Evolutionary conservation across 2,113 vertebrate genomes (phyloP).

Genomic region (Menura novaehollandiae): DNA sequence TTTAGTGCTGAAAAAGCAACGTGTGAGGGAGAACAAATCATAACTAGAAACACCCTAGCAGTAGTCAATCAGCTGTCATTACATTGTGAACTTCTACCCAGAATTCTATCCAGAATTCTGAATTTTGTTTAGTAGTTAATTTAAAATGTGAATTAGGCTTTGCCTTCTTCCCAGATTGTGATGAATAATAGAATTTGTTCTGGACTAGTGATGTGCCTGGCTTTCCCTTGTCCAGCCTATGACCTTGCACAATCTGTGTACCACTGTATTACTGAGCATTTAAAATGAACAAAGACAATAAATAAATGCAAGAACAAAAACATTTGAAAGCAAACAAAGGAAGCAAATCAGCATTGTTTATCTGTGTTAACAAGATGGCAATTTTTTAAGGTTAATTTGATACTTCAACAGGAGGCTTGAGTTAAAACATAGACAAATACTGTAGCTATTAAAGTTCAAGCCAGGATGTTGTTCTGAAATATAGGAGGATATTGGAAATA

Average conservation of each 20-base stretch:
- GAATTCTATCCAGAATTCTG: neutral
- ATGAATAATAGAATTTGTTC: neutral
- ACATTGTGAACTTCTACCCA: neutral
- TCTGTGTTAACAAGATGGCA: neutral
- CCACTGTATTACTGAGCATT: neutral
- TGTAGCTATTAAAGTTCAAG: neutral
- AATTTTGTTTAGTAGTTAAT: neutral
- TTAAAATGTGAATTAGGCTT: neutral
- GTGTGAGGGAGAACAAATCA: neutral
- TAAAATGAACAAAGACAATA: neutral
- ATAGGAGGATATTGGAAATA: neutral
- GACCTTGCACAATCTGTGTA: neutral
- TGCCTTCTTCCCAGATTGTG: neutral
- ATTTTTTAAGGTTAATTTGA: neutral
- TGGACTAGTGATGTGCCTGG: neutral
- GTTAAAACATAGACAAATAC: neutral
- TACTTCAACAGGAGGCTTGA: neutral
- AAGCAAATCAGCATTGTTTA: neutral
- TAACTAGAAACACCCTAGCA: neutral
- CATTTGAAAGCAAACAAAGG: neutral
- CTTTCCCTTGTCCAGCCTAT: neutral
- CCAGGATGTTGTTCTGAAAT: neutral
- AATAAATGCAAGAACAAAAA: neutral
- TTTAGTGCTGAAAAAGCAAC: neutral
- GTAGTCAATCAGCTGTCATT: neutral